phyloP scores from a whole-genome alignment of 2,888 invertebrate genomes.

The Cecidostiba fungosa region DNA sequence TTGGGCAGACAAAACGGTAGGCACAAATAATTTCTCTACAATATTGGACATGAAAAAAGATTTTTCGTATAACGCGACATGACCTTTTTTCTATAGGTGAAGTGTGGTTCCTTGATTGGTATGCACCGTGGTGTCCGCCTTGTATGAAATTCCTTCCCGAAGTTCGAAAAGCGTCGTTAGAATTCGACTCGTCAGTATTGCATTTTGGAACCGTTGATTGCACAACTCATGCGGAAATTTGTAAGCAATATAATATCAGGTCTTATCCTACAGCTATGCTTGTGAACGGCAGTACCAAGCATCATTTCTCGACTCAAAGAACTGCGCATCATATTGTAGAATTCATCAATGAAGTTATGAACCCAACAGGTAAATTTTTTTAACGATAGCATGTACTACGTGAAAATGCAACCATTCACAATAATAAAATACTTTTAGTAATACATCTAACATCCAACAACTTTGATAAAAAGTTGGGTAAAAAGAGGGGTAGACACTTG shows the following conservation, averaged over 20 bases:
- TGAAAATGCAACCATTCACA: background rate
- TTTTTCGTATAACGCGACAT: background rate
- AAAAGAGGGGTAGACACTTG: slow-evolving; percentile 82
- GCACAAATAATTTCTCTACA: background rate
- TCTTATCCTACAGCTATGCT: slow-evolving; percentile 88
- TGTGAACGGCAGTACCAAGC: slow-evolving; percentile 83
- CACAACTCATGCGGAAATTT: slow-evolving; percentile 83
- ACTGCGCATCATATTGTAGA: slow-evolving; percentile 83
- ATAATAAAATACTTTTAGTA: slow-evolving; percentile 78
- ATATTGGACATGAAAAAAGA: background rate
- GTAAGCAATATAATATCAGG: slow-evolving; percentile 83
- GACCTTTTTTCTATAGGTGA: slow-evolving; percentile 65
- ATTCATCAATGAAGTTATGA: slow-evolving; percentile 84
- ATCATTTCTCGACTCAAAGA: slow-evolving; percentile 84
- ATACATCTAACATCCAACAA: slow-evolving; percentile 81
- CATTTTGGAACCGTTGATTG: slow-evolving; percentile 87
- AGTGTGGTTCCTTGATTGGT: slow-evolving; percentile 88
- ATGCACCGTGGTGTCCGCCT: slow-evolving; percentile 90
- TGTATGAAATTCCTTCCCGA: slow-evolving; percentile 87
- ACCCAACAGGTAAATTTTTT: slow-evolving; percentile 80
- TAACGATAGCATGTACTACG: background rate
- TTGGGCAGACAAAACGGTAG: slow-evolving; percentile 75
- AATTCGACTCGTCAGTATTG: slow-evolving; percentile 80
- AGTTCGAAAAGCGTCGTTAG: slow-evolving; percentile 84
- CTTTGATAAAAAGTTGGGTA: slow-evolving; percentile 82